Base-by-base conservation (phyloP, 2,797 vertebrate species). In the Hippocampus kuda region DNA sequence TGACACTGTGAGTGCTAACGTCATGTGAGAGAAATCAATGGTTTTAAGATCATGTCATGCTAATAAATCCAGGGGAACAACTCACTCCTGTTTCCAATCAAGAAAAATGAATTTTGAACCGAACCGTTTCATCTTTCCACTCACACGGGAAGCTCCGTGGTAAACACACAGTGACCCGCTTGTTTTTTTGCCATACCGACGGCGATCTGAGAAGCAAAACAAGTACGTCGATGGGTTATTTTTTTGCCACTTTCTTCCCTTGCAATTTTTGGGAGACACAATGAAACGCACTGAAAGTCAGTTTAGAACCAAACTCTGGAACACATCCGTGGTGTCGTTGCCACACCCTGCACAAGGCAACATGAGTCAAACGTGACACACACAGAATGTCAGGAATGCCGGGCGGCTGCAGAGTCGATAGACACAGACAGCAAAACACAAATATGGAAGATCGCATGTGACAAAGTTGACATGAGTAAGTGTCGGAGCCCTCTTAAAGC, bases 331-430 rank as follows among this genome's bases (percentile, higher is more conserved):
- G 61, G 69, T 82, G 74, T 76, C 70, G 68, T 73, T 1, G 69
- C 77, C 86, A 82, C 84, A 69, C 82, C 85, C 84, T 72, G 70
- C 69, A 48, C 60, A 73, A 1, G 53, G 42, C 68, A 57, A 64
- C 66, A 63, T 70, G 73, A 76, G 76, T 79, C 70, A 68, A 48
- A 63, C 73, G 70, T 41, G 15, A 69, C 34, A 70, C 74, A 75
- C 70, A 61, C 75, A 79, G 75, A 85, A 85, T 86, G 84, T 20
- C 2, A 78, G 74, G 83, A 88, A 88, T 83, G 83, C 68, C 0
- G 49, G 75, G 65, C 74, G 78, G 76, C 69, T 69, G 81, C 74
- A 85, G 75, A 66, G 61, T 79, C 49, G 70, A 72, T 38, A 34
- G 80, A 84, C 68, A 64, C 68, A 67, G 69, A 68, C 38, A 77